phyloP scores from a whole-genome alignment of 2,113 vertebrate genomes.

The Dinomys branickii region DNA sequence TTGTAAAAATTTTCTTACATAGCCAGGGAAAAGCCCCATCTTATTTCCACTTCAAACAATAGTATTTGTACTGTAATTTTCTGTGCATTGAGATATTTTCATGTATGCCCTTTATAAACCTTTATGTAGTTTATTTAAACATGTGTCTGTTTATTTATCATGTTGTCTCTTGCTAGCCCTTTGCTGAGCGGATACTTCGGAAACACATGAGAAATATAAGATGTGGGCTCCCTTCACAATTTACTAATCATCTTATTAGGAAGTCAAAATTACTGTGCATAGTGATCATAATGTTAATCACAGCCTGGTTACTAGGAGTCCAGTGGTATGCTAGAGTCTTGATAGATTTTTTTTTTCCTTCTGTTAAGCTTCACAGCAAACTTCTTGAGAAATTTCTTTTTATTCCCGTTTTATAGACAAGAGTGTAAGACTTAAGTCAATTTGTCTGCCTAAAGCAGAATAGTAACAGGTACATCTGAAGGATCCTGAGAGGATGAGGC shows the following conservation, averaged over 20 bases:
- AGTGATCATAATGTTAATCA: neutral
- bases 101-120: neutral
- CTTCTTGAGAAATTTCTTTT: neutral
- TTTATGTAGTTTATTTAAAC: neutral
- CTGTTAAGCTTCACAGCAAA: neutral
- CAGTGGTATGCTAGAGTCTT: neutral
- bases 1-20: neutral
- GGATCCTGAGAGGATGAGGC: neutral
- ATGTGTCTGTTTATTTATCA: neutral
- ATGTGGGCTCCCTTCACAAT: neutral
- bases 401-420: neutral
- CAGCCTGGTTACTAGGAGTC: neutral
- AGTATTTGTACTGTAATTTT: neutral
- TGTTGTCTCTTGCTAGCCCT: neutral
- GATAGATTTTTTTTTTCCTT: neutral
- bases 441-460: neutral
- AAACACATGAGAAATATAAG: neutral
- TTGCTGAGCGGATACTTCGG: neutral
- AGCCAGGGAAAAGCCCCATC: neutral
- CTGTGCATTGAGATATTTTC: neutral
- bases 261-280: neutral
- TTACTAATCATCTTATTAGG: neutral
- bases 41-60: conserved; percentile 6
- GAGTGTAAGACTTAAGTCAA: neutral
- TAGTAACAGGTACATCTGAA: neutral